These are phyloP conservation scores for Pimephales promelas DNA, from an alignment of 2,113 vertebrate species.

Conservation along the genomic window DNA sequence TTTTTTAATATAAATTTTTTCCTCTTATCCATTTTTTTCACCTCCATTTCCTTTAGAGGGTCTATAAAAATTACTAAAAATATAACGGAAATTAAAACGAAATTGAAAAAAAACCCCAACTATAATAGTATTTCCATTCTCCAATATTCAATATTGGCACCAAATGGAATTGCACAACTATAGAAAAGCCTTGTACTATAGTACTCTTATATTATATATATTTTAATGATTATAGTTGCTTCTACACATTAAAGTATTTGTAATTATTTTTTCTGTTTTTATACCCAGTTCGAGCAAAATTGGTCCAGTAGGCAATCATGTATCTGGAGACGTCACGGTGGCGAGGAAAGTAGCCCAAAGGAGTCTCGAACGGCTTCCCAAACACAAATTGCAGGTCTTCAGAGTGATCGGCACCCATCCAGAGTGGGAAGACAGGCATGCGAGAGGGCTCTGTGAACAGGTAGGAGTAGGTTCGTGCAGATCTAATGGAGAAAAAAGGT, in stretches of 20 bases:
- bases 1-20: no score
- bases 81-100: no score
- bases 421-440: slow-evolving; percentile 81
- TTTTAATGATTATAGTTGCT: no score
- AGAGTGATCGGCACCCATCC: slow-evolving; percentile 90
- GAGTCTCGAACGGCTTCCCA: slow-evolving; percentile 86
- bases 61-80: no score
- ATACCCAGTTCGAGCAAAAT: slow-evolving; percentile 93
- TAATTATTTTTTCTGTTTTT: neutral
- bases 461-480: slow-evolving; percentile 84
- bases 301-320: slow-evolving; percentile 96
- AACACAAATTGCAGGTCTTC: slow-evolving; percentile 93
- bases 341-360: slow-evolving; percentile 78
- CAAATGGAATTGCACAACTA: no score
- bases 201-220: no score
- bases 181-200: no score
- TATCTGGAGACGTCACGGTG: slow-evolving; percentile 80
- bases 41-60: no score
- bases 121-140: no score
- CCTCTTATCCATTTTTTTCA: no score
- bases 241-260: neutral
- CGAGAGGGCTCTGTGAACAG: slow-evolving; percentile 83
- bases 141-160: no score
- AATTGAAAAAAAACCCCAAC: no score
- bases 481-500: slow-evolving; percentile 66